phyloP scores from a whole-genome alignment of 1,140 invertebrate genomes.

The Drosophila prosaltans region DNA sequence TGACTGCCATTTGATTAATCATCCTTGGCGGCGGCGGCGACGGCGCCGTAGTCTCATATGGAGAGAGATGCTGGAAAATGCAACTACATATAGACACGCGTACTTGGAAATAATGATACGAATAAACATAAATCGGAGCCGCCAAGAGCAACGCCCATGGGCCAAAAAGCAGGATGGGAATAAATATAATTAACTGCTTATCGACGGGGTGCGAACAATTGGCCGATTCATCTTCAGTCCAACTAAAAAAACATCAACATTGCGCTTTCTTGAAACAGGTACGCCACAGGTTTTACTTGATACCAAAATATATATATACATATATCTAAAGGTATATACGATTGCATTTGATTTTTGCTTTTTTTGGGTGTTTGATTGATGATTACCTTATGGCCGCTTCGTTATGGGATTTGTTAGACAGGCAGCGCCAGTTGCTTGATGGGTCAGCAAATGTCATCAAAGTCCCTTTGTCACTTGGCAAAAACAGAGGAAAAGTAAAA shows the following conservation, averaged over 20 bases:
- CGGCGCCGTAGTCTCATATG: constrained; percentile 42
- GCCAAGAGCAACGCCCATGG: constrained; percentile 51
- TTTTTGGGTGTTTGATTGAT: constrained; percentile 64
- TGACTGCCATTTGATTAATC: constrained; percentile 77
- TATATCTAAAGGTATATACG: background rate
- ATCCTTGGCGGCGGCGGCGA: constrained; percentile 69
- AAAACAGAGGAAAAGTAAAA: background rate
- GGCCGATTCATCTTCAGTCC: constrained; percentile 66
- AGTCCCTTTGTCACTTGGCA: constrained; percentile 21
- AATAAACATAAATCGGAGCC: constrained; percentile 58
- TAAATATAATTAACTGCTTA: constrained; percentile 80
- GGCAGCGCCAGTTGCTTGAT: constrained; percentile 28
- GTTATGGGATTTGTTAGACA: constrained; percentile 1
- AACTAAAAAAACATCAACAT: constrained; percentile 61
- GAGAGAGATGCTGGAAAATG: constrained; percentile 55
- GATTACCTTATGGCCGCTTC: constrained; percentile 51
- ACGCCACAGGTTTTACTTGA: background rate
- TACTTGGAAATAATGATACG: constrained; percentile 64
- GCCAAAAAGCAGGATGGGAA: constrained; percentile 60
- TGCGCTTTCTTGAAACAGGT: background rate
- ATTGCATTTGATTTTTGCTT: constrained; percentile 22
- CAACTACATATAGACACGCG: constrained; percentile 68
- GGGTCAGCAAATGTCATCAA: constrained; percentile 42
- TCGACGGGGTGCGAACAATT: constrained; percentile 78
- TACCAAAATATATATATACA: background rate